A percentile compares a stretch with the other conserved stretches of the same genome.
Evolutionary conservation across 2,113 vertebrate genomes (phyloP).

Genomic region (Poicephalus gulielmi): DNA sequence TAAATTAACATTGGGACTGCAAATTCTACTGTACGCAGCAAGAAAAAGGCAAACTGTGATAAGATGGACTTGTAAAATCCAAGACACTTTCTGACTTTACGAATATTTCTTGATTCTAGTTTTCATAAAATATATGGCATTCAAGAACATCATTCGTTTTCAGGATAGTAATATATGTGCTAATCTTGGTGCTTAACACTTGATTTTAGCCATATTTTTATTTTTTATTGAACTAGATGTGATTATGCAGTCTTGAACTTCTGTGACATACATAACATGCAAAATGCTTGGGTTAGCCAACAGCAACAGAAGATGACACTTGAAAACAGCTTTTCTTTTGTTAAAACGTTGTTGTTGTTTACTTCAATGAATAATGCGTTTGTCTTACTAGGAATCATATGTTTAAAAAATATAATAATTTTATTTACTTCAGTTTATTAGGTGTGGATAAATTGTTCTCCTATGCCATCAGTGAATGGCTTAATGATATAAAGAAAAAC

Average conservation of each 20-base stretch:
- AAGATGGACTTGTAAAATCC: background rate
- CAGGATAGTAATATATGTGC: background rate
- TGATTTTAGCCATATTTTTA: background rate
- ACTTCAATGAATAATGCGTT: background rate
- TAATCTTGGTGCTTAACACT: background rate
- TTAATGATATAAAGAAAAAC: conserved; percentile 96
- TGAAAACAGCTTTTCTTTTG: background rate
- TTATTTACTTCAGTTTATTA: conserved; percentile 81
- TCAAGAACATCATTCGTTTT: background rate
- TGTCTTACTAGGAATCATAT: background rate
- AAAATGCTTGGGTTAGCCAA: background rate
- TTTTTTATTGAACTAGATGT: background rate
- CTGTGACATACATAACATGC: background rate
- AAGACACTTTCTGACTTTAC: background rate
- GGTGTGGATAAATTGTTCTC: conserved; percentile 95
- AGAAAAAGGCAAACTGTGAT: background rate
- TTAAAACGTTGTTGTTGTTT: background rate
- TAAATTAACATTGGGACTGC: background rate
- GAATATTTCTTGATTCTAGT: background rate
- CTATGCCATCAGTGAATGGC: conserved; percentile 94
- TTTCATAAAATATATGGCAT: background rate
- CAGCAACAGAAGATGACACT: background rate
- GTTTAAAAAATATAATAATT: background rate
- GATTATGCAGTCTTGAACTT: background rate
- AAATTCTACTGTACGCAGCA: background rate